Conservation (phyloP, 1,140 invertebrate genomes). For the Solen grandis region DNA sequence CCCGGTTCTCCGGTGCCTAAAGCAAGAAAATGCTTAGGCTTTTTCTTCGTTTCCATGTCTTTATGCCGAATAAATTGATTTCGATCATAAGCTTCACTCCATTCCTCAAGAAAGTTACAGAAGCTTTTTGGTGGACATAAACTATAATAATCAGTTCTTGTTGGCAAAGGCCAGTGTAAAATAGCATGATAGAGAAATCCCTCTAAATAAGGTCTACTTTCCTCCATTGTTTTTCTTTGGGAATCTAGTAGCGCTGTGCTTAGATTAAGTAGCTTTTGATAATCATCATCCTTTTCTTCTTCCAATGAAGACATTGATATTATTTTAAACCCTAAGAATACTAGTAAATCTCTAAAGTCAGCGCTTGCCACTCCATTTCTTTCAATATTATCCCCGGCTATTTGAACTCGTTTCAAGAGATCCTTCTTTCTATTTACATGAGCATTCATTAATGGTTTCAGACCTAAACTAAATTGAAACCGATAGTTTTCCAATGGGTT, state of each 20-base stretch:
- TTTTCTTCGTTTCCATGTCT: constrained; percentile 10
- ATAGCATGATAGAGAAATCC: constrained; percentile 20
- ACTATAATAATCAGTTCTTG: constrained; percentile 13
- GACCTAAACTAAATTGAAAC: constrained; percentile 25
- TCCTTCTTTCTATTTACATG: not conserved
- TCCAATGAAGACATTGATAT: constrained; percentile 25
- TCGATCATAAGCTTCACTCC: constrained; percentile 9
- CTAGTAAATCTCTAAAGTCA: constrained; percentile 35
- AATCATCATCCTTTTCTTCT: no score
- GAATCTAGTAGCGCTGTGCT: no score
- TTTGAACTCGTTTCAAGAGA: not conserved
- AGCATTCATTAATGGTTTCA: constrained; percentile 43
- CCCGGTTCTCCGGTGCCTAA: constrained; percentile 34
- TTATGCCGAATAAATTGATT: constrained; percentile 21
- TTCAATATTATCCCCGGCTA: not conserved
- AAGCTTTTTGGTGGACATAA: no score
- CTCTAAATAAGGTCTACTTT: constrained; percentile 29
- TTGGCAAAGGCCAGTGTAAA: constrained; percentile 13
- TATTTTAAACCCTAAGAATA: constrained; percentile 26
- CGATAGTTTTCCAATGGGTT: constrained; percentile 15
- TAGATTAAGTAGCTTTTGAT: no score
- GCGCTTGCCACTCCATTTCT: not conserved
- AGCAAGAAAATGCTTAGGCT: constrained; percentile 28
- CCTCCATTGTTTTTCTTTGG: no score
- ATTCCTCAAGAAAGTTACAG: no score